Base-by-base conservation (phyloP, 1,140 invertebrate species). In the Chironomus striatipennis region DNA sequence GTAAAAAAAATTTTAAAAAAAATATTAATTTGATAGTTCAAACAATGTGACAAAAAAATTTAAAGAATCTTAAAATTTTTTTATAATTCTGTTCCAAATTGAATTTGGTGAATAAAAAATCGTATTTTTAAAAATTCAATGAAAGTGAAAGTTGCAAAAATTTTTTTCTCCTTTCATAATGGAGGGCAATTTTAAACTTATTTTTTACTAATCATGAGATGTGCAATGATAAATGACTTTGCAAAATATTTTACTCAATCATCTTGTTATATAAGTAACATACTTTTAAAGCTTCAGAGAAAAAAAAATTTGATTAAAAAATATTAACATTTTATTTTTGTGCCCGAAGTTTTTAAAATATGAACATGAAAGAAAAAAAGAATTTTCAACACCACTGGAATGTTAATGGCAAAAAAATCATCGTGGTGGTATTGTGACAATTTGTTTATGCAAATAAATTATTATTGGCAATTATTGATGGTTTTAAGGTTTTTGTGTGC, bases 81-180 rank as follows among this genome's bases (percentile, higher is more conserved):
- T n/a, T n/a, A n/a, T n/a, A n/a, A n/a, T n/a, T n/a, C n/a, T n/a
- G n/a, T n/a, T 34, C 5, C 5, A 34, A 34, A 12, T 57, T 57
- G 47, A 57, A 57, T n/a, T 10, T 57, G 47, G 12, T 57, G 47
- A 57, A n/a, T 15, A 4, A 34, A 34, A 34, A 1, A 34, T 34
- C 5, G 24, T 34, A 34, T 34, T 34, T 34, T 34, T 34, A 5
- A n/a, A 57, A 12, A 57, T n/a, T n/a, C 47, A 15, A 57, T 57
- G 47, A 57, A 57, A 57, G 47, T 57, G 47, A 57, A 57, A 57
- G 47, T 57, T 57, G 47, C 47, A n/a, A 12, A 57, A n/a, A n/a
- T n/a, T n/a, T 57, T 57, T 12, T 34, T 34, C 5, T 34, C 24
- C 5, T 34, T 34, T 34, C 24, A 34, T 34, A 34, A 34, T 34